These are phyloP conservation scores for Harpagoxenus sublaevis DNA, from an alignment of 2,888 invertebrate species.

Conservation along the genomic window DNA sequence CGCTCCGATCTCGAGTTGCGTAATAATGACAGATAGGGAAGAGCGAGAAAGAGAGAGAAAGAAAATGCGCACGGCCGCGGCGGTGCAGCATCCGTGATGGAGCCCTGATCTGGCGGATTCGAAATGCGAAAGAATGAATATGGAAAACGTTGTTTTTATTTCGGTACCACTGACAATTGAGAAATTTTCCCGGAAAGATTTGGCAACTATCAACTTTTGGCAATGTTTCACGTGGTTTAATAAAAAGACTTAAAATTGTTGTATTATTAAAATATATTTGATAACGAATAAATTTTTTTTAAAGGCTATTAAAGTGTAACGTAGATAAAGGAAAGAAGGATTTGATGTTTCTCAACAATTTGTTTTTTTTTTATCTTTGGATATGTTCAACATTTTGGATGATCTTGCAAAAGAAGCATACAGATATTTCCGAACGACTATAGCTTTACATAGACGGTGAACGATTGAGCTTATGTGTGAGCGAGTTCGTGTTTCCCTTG, in stretches of 20 bases:
- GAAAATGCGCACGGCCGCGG: background rate
- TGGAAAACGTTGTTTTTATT: background rate
- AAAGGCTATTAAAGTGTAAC: background rate
- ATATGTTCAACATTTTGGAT: background rate
- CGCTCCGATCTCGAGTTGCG: constrained; percentile 26
- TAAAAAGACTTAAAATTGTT: background rate
- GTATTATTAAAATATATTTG: background rate
- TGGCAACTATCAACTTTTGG: background rate
- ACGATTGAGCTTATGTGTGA: background rate
- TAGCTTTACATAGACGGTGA: background rate
- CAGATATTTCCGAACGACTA: background rate
- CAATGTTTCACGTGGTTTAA: background rate
- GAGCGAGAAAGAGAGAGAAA: background rate
- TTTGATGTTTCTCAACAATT: background rate
- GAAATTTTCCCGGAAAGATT: background rate
- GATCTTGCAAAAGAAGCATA: background rate
- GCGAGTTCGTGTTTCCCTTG: background rate
- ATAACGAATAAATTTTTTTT: background rate
- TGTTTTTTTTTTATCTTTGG: background rate
- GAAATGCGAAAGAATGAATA: background rate
- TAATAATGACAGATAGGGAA: constrained; percentile 29
- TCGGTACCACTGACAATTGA: background rate
- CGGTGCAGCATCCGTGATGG: background rate
- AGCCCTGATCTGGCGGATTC: background rate
- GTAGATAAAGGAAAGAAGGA: background rate